Conservation (phyloP, 2,797 vertebrate genomes). For the Oryzias sinensis region DNA sequence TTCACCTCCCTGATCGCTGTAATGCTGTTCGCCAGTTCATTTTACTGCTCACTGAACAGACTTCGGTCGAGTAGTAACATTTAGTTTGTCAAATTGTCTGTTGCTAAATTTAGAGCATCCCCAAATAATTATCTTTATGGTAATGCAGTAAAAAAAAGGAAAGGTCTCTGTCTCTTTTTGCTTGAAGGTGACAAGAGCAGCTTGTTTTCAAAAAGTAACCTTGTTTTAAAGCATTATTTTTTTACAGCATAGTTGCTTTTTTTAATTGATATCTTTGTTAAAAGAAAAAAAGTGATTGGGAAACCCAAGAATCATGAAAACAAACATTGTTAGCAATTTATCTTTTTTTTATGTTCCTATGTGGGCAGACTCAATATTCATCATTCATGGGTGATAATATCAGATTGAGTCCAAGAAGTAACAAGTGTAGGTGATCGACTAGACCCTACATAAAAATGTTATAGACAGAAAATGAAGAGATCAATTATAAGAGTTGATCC, state of each 20-base stretch:
- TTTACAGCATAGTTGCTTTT: neutral
- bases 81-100: neutral
- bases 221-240: neutral
- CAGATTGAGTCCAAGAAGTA: slow-evolving; percentile 1
- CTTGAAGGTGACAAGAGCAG: no score
- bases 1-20: no score
- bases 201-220: neutral
- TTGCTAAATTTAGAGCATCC: neutral
- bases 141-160: neutral
- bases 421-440: slow-evolving; percentile 18
- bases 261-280: neutral
- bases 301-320: no score
- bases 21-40: neutral
- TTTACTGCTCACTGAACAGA: no score
- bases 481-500: slow-evolving; percentile 27
- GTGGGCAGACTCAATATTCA: no score
- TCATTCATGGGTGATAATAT: no score
- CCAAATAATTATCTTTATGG: neutral
- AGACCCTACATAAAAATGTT: slow-evolving; percentile 19
- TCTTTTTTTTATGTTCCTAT: no score
- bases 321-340: no score
- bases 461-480: slow-evolving; percentile 48
- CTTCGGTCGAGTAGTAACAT: no score
- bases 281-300: no score
- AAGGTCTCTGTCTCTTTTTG: no score